Percentiles rank a stretch among this genome's conserved stretches.
Conservation (phyloP, 2,888 invertebrate species). For the Meliscaeva auricollis region DNA sequence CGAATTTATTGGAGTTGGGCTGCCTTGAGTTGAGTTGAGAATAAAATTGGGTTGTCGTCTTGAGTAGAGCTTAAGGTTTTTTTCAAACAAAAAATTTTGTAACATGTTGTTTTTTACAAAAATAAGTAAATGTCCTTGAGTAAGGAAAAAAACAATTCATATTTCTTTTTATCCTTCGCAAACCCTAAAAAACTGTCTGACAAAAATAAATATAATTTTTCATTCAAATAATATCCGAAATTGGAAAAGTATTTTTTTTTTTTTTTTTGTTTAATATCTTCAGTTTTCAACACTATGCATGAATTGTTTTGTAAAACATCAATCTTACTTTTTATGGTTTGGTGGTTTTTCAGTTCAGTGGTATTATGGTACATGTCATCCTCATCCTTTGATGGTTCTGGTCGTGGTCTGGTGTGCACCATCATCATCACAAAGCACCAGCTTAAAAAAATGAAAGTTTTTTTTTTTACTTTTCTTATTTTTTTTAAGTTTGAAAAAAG, state of each 20-base stretch:
- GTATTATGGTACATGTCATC: slow-evolving; percentile 15
- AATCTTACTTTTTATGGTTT: slow-evolving; percentile 35
- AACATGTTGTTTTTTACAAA: no score
- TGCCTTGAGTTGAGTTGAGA: no score
- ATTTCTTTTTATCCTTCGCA: neutral
- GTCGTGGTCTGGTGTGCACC: neutral
- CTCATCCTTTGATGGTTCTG: neutral
- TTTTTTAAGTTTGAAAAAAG: neutral
- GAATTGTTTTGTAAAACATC: slow-evolving; percentile 38
- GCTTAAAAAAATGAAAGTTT: neutral
- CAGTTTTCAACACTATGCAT: slow-evolving; percentile 38
- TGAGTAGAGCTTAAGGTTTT: no score
- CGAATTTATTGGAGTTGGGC: no score
- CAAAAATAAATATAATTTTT: slow-evolving; percentile 16
- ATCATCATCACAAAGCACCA: neutral
- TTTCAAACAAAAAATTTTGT: no score
- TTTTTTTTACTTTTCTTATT: neutral
- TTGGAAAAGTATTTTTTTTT: neutral
- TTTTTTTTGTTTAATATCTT: slow-evolving; percentile 5
- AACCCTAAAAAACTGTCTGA: neutral
- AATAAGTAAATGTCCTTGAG: no score
- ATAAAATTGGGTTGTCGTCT: no score
- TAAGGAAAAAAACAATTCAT: neutral
- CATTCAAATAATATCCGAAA: slow-evolving; percentile 21
- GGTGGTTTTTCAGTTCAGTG: slow-evolving; percentile 22